Evolutionary conservation across 2,888 invertebrate genomes (phyloP).

Genomic region (Pandemis heparana): DNA sequence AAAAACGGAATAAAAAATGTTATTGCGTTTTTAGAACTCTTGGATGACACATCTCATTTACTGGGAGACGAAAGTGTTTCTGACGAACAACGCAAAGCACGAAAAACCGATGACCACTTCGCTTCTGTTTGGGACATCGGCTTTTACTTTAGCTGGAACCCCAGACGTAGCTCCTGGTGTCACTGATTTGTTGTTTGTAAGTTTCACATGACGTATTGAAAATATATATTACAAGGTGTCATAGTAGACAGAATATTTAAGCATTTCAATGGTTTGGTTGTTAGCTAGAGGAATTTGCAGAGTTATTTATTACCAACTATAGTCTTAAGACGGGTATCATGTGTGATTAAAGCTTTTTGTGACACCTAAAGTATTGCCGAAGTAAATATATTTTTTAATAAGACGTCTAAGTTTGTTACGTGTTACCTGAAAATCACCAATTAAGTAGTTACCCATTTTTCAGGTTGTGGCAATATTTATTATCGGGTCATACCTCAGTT

Average conservation of each 20-base stretch:
- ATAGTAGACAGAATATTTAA: too few species aligned
- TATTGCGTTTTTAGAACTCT: slow-evolving; percentile 58
- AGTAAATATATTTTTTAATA: too few species aligned
- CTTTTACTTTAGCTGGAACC: slow-evolving; percentile 70
- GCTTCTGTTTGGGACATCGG: slow-evolving; percentile 69
- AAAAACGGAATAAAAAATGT: neutral
- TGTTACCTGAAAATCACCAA: too few species aligned
- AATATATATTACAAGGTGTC: too few species aligned
- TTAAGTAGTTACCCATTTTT: slow-evolving; percentile 40
- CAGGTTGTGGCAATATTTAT: slow-evolving; percentile 68
- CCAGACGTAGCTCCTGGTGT: slow-evolving; percentile 66
- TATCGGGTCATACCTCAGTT: slow-evolving; percentile 66
- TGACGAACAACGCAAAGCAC: slow-evolving; percentile 69
- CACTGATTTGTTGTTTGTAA: slow-evolving; percentile 65
- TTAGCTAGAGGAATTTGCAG: too few species aligned
- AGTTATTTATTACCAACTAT: too few species aligned
- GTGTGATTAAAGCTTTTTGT: too few species aligned
- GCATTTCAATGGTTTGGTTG: too few species aligned
- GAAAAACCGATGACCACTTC: slow-evolving; percentile 65
- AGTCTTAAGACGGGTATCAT: too few species aligned
- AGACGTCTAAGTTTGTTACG: too few species aligned
- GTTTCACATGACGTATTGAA: too few species aligned
- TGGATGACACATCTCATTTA: slow-evolving; percentile 76
- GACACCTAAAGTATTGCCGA: too few species aligned
- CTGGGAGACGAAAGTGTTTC: slow-evolving; percentile 76